Evolutionary conservation across 1,140 invertebrate genomes (phyloP).

Genomic region (Acromyrmex heyeri): DNA sequence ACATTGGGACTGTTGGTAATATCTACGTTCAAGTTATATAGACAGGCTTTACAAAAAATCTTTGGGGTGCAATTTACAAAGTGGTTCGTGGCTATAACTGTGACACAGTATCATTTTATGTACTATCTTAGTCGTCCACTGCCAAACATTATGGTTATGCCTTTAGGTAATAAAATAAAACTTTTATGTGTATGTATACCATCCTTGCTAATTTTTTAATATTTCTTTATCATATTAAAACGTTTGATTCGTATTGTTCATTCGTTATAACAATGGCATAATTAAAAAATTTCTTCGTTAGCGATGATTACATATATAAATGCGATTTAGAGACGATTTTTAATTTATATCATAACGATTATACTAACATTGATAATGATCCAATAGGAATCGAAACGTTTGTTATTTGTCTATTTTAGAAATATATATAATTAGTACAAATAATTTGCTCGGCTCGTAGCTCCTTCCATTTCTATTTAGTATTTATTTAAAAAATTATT

Average conservation of each 20-base stretch:
- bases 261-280: no score
- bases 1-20: conserved; percentile 93
- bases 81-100: conserved; percentile 95
- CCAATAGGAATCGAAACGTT: no score
- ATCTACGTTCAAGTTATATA: conserved; percentile 91
- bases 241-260: neutral
- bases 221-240: conserved; percentile 8
- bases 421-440: no score
- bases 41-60: conserved; percentile 90
- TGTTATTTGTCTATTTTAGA: no score
- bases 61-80: conserved; percentile 93
- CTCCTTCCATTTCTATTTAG: no score
- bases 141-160: conserved; percentile 98
- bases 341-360: no score
- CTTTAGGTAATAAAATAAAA: conserved; percentile 91
- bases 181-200: neutral
- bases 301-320: no score
- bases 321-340: no score
- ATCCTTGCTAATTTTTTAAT: neutral
- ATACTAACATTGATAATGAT: no score
- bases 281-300: no score
- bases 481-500: no score
- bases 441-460: no score
- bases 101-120: conserved; percentile 99
- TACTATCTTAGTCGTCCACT: conserved; percentile 98